Conservation (phyloP, 2,888 invertebrate genomes). For the Poecilobothrus nobilitatus region DNA sequence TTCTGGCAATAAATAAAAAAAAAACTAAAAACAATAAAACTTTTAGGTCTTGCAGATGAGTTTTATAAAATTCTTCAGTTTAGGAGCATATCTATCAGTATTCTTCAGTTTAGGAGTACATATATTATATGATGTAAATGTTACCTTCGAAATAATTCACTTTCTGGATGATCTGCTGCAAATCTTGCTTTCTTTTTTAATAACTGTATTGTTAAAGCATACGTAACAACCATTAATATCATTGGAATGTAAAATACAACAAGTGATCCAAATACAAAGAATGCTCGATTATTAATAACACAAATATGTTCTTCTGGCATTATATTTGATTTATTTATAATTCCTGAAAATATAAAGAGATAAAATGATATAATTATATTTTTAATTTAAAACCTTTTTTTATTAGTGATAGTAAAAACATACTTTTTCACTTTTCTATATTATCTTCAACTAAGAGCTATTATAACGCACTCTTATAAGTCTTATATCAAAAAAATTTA, state of each 20-base stretch:
- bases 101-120: too few species aligned
- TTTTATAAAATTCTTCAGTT: too few species aligned
- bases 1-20: too few species aligned
- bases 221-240: conserved; percentile 89
- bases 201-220: conserved; percentile 79
- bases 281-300: conserved; percentile 75
- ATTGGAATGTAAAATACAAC: conserved; percentile 94
- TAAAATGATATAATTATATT: not conserved
- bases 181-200: conserved; percentile 70
- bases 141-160: conserved; percentile 50
- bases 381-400: not conserved
- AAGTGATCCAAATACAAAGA: conserved; percentile 85
- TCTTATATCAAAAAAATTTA: too few species aligned
- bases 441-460: too few species aligned
- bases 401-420: too few species aligned
- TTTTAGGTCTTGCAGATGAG: too few species aligned
- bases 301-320: conserved; percentile 70
- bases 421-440: too few species aligned
- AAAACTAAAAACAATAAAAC: too few species aligned
- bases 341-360: conserved; percentile 47
- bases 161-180: conserved; percentile 57
- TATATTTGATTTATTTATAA: conserved; percentile 66
- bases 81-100: too few species aligned
- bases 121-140: conserved; percentile 19
- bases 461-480: too few species aligned